Conservation (phyloP, 2,797 vertebrate genomes). For the Aulostomus chinensis region DNA sequence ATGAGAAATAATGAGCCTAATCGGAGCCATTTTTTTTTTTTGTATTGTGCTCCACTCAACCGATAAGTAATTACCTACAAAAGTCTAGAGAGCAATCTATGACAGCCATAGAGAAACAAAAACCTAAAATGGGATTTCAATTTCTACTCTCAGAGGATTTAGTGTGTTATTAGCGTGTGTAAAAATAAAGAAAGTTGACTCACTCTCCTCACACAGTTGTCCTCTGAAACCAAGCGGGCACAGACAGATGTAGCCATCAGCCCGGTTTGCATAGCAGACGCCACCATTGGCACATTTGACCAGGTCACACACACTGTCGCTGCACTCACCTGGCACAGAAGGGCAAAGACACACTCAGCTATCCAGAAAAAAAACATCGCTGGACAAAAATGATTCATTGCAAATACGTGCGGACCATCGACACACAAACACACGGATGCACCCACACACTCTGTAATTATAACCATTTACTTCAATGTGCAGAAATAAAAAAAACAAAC, state of each 20-base stretch:
- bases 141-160: not conserved
- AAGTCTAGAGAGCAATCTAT: too few relatives aligned
- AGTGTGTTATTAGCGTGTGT: not conserved
- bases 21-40: slow-evolving; percentile 28
- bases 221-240: slow-evolving; percentile 94
- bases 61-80: slow-evolving; percentile 34
- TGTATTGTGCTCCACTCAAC: slow-evolving; percentile 16
- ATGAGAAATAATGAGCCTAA: slow-evolving; percentile 28
- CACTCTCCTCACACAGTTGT: slow-evolving; percentile 90
- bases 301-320: slow-evolving; percentile 86
- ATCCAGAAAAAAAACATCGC: too few relatives aligned
- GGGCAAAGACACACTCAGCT: not conserved
- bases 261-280: slow-evolving; percentile 83
- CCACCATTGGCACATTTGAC: slow-evolving; percentile 88
- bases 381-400: too few relatives aligned
- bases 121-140: not conserved
- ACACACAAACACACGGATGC: too few relatives aligned
- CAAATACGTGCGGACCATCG: too few relatives aligned
- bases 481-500: too few relatives aligned
- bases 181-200: slow-evolving; percentile 51
- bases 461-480: too few relatives aligned
- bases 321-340: slow-evolving; percentile 89
- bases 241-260: slow-evolving; percentile 90
- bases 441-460: too few relatives aligned
- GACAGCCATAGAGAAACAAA: too few relatives aligned